Percentiles rank a stretch among this genome's conserved stretches.
These are phyloP conservation scores for Varanus salvator DNA, from an alignment of 2,113 vertebrate genomes.

Conservation along the genomic window DNA sequence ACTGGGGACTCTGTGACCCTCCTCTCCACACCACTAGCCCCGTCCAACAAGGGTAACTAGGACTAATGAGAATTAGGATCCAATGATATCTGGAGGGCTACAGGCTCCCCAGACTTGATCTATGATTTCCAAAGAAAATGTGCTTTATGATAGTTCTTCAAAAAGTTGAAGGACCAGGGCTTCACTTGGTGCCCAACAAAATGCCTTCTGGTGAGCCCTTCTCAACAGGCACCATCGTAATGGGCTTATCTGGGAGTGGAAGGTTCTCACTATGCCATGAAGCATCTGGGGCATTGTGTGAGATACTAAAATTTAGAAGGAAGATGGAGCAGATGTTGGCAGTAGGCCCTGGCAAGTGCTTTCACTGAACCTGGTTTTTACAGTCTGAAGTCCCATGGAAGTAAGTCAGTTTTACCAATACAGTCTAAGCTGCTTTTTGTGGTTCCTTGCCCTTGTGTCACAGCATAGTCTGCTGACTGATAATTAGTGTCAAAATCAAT, in stretches of 20 bases:
- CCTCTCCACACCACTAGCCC: no score
- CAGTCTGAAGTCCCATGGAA: conserved; percentile 25
- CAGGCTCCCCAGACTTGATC: neutral
- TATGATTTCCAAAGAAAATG: neutral
- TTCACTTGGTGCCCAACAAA: no score
- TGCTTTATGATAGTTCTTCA: conserved; percentile 5
- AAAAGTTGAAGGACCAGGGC: neutral
- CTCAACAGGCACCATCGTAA: neutral
- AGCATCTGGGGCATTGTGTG: neutral
- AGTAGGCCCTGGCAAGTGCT: neutral
- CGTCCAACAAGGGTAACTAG: no score
- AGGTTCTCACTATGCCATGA: no score
- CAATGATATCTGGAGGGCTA: no score
- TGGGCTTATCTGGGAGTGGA: neutral
- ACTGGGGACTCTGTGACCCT: no score
- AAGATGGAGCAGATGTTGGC: no score
- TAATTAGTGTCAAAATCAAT: fast-evolving
- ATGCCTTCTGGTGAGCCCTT: neutral
- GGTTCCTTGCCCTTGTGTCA: neutral
- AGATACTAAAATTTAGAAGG: neutral
- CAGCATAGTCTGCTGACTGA: neutral
- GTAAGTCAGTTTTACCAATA: neutral
- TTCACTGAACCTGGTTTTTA: neutral
- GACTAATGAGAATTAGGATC: no score
- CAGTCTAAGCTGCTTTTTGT: neutral